These are phyloP conservation scores for Epirrhoe tristata DNA, from an alignment of 2,888 invertebrate genomes.

Conservation along the genomic window DNA sequence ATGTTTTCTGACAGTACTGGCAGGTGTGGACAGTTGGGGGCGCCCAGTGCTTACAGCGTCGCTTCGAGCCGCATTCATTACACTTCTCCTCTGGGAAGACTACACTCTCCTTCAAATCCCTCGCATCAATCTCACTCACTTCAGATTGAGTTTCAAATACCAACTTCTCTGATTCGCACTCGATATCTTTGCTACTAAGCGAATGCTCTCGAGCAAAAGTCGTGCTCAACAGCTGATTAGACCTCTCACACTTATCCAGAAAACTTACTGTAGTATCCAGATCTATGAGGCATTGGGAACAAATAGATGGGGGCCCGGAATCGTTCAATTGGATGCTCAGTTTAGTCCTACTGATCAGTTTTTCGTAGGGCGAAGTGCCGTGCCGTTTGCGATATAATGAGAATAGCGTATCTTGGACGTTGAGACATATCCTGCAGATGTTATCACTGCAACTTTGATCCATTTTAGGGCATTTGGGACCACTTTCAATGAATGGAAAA, in stretches of 20 bases:
- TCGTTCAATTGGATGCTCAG: constrained; percentile 56
- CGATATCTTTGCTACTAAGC: constrained; percentile 11
- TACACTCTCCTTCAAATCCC: constrained; percentile 25
- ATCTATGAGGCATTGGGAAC: constrained; percentile 60
- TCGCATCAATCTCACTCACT: constrained; percentile 21
- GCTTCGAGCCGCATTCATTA: constrained; percentile 53
- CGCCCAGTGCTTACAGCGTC: constrained; percentile 57
- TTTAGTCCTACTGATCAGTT: constrained; percentile 54
- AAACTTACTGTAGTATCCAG: constrained; percentile 61
- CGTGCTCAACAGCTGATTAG: constrained; percentile 52
- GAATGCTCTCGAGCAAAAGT: constrained; percentile 26
- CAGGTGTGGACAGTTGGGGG: constrained; percentile 53
- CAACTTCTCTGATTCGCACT: constrained; percentile 5
- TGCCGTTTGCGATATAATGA: constrained; percentile 56
- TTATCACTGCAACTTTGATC: constrained; percentile 44
- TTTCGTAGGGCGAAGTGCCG: constrained; percentile 56
- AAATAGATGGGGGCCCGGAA: constrained; percentile 59
- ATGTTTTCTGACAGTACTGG: constrained; percentile 60
- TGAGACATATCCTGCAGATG: constrained; percentile 64
- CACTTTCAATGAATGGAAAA: too few species aligned
- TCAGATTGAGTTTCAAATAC: not conserved
- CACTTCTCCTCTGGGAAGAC: constrained; percentile 42
- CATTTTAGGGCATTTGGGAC: constrained; percentile 39
- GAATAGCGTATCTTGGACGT: constrained; percentile 53
- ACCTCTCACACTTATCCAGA: constrained; percentile 60